Base-by-base conservation (phyloP, 2,888 invertebrate genomes). In the Nemoura dubitans region DNA sequence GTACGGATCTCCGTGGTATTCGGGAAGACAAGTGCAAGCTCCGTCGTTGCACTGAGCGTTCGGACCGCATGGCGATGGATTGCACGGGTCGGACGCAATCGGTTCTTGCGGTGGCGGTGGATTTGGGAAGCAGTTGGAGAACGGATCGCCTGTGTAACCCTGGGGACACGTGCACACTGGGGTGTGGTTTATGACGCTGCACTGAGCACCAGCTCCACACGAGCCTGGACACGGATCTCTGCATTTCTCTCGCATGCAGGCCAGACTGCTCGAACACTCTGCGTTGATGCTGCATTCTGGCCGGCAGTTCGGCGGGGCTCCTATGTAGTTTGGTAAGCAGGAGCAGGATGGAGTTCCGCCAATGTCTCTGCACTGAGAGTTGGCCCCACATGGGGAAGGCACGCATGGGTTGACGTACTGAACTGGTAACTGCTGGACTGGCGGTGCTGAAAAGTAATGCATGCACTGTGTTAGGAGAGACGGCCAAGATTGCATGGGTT, bases 381-480 rank as follows among this genome's bases (percentile, higher is more conserved):
- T 94, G n/a, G 95, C 93, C 16, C 96, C 96, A 90, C 96, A 96
- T 27, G 96, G 96, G 89, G 94, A 95, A 83, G 96, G 96, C 89
- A 94, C 89, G 90, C 96, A 96, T 86, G 93, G 94, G 90, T 95
- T 93, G 87, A 92, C 91, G 76, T 85, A 89, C 42, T 90, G 89
- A 28, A 87, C 87, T 86, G 89, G 88, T 25, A 87, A 89, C 89
- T 88, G 6, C 86, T 88, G 87, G 7, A 76, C 77, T 25, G 86
- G 80, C 86, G 87, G 87, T 29, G 86, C 84, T 84, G 76, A 59
- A 76, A 84, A 42, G n/a, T 36, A 36, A 36, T 36, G 3, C 3
- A 6, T 36, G 36, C 10, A 21, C 5, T 78, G 28, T 25, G 28
- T 27, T 78, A 78, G 2, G 26, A 21, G 7, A 14, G 25, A 3